Base-by-base conservation (phyloP, 1,140 invertebrate species). In the Ips typographus region DNA sequence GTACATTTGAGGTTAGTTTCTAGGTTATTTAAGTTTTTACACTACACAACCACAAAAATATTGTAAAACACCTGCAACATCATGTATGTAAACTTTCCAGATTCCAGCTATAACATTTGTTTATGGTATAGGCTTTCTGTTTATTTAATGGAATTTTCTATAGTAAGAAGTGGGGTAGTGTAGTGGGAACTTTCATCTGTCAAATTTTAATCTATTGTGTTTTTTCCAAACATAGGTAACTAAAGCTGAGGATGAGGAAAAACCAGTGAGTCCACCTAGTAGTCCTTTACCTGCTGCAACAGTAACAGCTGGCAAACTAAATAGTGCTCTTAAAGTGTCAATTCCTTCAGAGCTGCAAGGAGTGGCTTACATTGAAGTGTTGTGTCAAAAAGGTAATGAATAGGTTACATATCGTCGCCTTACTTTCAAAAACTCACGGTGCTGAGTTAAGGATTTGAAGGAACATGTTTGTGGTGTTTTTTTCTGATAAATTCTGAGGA, bases 341-440 rank as follows among this genome's bases (percentile, higher is more conserved):
- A 91, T 98, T 44, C 96, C 96, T 0, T 91, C 92, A 55, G 95
- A 98, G 82, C 83, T 98, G 8, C 94, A 98, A 81, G 96, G 96
- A 41, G 92, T 95, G 38, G 94, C 95, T 3, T 98, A 96, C 77
- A 98, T 98, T 72, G 94, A 96, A 80, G 95, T 98, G 8, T 85
- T 94, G 36, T 96, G 96, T 77, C 90, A 96, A 82, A 95, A 96
- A 89, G 91, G 90, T 91, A 65, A 51, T 22, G 22, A 22, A 22
- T 22, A 22, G 22, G 22, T 22, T 22, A 22, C 44, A 47, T 5
- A 47, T 47, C 5, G 44, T 47, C n/a, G 44, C 5, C 44, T 6
- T 47, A 6, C 44, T 22, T 22, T 22, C 22, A 22, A 22, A 47
- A 47, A 47, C 4, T 47, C 22, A 22, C 22, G 22, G 22, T 22